A percentile compares a stretch with the other conserved stretches of the same genome.
Conservation (phyloP, 2,797 vertebrate genomes). For the Meriones psammophilus region DNA sequence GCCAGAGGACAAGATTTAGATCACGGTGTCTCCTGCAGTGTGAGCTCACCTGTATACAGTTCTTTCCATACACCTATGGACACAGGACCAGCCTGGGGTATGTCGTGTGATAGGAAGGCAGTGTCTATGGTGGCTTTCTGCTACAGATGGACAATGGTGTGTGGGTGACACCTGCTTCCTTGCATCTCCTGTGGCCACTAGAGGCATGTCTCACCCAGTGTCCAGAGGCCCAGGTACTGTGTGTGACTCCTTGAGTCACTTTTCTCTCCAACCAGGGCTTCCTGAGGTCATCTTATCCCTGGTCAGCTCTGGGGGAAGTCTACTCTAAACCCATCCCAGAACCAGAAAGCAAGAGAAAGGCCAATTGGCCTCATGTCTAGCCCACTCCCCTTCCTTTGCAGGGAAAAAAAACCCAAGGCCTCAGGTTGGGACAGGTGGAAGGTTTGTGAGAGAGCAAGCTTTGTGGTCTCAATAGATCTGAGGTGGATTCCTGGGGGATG, state of each 20-base stretch:
- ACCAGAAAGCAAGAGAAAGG: background rate
- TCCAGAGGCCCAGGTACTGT: background rate
- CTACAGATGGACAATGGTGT: rapidly evolving
- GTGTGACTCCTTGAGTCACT: no score
- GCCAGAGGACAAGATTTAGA: rapidly evolving
- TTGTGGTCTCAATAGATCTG: background rate
- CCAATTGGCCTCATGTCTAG: background rate
- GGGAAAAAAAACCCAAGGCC: background rate
- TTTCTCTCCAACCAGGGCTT: no score
- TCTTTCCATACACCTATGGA: background rate
- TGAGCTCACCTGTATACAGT: background rate
- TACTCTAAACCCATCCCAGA: background rate
- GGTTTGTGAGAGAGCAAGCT: background rate
- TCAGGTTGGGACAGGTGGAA: background rate
- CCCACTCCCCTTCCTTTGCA: background rate
- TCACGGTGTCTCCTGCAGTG: rapidly evolving
- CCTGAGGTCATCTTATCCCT: background rate
- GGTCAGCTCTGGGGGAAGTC: no score
- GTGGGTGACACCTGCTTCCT: background rate
- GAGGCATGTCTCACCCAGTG: background rate
- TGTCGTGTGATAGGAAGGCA: no score
- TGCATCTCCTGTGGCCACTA: background rate
- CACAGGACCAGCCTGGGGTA: background rate
- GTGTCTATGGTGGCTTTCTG: background rate
- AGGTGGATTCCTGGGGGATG: background rate